These are phyloP conservation scores for Dichetophora obliterata DNA, from an alignment of 2,888 invertebrate genomes.

Conservation along the genomic window DNA sequence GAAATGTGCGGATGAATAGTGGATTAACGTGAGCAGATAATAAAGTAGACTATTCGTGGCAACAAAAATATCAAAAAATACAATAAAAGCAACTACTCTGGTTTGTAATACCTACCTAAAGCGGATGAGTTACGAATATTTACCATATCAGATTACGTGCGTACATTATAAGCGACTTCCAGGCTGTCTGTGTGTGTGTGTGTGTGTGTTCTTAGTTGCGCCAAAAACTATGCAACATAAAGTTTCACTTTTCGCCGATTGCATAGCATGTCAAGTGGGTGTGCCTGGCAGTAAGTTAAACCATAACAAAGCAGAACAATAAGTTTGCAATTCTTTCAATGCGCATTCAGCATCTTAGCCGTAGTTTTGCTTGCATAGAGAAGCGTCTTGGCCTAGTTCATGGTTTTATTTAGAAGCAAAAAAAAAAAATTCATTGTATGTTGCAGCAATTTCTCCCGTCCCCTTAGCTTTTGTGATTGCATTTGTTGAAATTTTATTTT, in stretches of 20 bases:
- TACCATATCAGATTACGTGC: conserved; percentile 16
- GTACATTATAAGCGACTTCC: background rate
- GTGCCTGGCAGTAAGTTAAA: too few relatives aligned
- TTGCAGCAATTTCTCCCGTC: too few relatives aligned
- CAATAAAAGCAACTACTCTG: background rate
- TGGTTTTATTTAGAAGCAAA: background rate
- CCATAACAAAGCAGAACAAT: too few relatives aligned
- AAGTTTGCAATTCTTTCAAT: background rate
- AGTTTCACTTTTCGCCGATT: conserved; percentile 27
- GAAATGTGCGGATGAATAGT: conserved; percentile 20
- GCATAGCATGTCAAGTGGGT: conserved; percentile 23
- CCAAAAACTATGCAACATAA: background rate
- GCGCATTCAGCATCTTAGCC: background rate
- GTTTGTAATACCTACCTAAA: background rate
- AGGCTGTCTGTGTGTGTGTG: background rate
- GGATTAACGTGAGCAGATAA: conserved; percentile 28
- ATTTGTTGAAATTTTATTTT: background rate
- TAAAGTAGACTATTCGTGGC: conserved; percentile 4
- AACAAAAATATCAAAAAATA: background rate
- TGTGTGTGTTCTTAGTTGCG: background rate
- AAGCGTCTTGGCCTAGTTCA: background rate
- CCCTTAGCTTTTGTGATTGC: background rate
- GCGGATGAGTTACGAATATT: conserved; percentile 18
- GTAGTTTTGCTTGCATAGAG: background rate
- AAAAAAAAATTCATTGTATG: background rate